Evolutionary conservation across 2,888 invertebrate species (phyloP), one percentile per base, ranked within the genome.

Genomic region (Noctua pronuba): DNA sequence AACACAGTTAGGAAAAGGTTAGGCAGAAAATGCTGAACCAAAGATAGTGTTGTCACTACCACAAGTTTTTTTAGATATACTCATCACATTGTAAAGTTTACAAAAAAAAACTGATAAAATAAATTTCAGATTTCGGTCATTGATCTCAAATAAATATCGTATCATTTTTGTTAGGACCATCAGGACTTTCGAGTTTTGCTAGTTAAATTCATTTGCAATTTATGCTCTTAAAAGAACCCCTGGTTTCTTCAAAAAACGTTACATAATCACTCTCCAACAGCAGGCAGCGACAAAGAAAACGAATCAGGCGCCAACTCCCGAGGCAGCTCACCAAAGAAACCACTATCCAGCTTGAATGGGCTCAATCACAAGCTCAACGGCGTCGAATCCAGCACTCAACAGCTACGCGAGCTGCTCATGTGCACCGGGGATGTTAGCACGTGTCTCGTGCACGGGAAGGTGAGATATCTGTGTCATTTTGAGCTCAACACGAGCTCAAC

Each of bases 381-480:
- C 1, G 86, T 94, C 13, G 94, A 93, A 66, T 83, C 92, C 81
- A 90, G 92, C 88, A 87, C 94, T 79, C 95, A 95, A 66, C 93
- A 92, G 67, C 92, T 94, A 68, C 91, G 95, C 24, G 97, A 97
- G 6, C 94, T 98, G 35, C 94, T 97, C 66, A 97, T 98, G 92
- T 99, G 99, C 91, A 98, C 98, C 1, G 98, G 98, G 0, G 97
- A 98, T 87, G 93, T 95, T 0, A 93, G 93, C 67, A 97, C 97
- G 0, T 99, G 99, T 92, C 97, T 97, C 1, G 98, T 99, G 2
- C 99, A 99, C 91, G 97, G 96, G 0, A 95, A 94, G 93, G 96
- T 95, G 66, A 80, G 82, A 38, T 41, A 41, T 21, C 60, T 18
- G 60, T 62, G 11, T 3, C 10, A 21, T 35, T 21, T 10, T 3